A percentile compares a stretch with the other conserved stretches of the same genome.
Conservation (phyloP, 2,113 vertebrate species). For the Lichenostomus cassidix region DNA sequence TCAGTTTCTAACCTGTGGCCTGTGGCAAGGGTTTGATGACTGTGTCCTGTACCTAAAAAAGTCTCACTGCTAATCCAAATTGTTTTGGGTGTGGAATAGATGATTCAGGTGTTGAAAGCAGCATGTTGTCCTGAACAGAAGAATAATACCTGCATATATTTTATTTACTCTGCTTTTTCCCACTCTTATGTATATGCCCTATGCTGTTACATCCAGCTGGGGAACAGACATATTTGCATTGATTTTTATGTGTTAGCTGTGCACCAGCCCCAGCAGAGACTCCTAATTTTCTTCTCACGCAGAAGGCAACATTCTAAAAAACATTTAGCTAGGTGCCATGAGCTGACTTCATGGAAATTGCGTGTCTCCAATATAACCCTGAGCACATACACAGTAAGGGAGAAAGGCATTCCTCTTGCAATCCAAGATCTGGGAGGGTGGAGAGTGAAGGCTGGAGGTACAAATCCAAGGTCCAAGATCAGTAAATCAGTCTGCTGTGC, state of each 20-base stretch:
- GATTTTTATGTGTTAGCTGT: not conserved
- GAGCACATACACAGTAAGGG: not conserved
- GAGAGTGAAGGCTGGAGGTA: not conserved
- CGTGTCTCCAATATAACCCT: not conserved
- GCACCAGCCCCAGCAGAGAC: not conserved
- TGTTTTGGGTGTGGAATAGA: not conserved
- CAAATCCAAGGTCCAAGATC: not conserved
- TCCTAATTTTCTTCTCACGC: not conserved
- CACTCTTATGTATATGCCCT: not conserved
- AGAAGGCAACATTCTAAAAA: not conserved
- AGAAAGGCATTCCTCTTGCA: constrained; percentile 2
- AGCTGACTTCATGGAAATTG: constrained; percentile 29
- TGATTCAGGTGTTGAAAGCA: not conserved
- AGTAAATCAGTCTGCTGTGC: not conserved
- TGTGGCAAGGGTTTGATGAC: not conserved
- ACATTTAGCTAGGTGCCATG: not conserved
- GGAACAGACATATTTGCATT: not conserved
- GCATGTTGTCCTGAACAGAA: not conserved
- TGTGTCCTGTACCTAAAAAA: not conserved
- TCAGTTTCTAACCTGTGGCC: not conserved
- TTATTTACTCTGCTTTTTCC: not conserved
- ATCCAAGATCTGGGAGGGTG: not conserved
- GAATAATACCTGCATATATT: not conserved
- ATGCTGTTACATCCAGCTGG: not conserved
- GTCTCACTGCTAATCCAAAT: not conserved